Evolutionary conservation across 1,140 invertebrate genomes (phyloP).

Genomic region (Saccostrea glomerata): DNA sequence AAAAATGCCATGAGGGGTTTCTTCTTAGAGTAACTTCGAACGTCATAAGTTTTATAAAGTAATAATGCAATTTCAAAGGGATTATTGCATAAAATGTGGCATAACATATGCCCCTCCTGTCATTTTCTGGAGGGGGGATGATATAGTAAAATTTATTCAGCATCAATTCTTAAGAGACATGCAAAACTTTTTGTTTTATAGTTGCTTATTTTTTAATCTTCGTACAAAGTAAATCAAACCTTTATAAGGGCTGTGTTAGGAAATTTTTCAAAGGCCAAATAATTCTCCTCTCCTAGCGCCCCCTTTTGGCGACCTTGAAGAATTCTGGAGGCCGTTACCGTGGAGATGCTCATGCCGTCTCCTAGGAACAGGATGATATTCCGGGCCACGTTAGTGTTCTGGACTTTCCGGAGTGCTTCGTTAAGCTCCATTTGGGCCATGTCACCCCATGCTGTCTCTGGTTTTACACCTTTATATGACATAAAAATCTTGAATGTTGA

Average conservation of each 20-base stretch:
- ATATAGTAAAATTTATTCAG: no score
- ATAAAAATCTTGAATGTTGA: neutral
- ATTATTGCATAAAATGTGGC: no score
- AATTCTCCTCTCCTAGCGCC: slow-evolving; percentile 84
- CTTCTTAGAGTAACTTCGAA: no score
- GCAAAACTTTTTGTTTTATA: neutral
- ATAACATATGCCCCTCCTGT: no score
- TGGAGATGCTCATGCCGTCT: slow-evolving; percentile 95
- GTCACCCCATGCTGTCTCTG: neutral
- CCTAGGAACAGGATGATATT: slow-evolving; percentile 96
- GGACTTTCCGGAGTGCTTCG: neutral
- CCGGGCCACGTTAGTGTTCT: slow-evolving; percentile 82
- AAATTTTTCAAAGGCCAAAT: slow-evolving; percentile 88
- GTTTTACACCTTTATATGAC: neutral
- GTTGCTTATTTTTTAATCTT: slow-evolving; percentile 30
- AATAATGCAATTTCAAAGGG: no score
- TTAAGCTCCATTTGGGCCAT: neutral
- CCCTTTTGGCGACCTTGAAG: slow-evolving; percentile 83
- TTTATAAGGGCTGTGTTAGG: slow-evolving; percentile 86
- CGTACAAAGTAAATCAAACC: slow-evolving; percentile 78
- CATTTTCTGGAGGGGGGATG: no score
- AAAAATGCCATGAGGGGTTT: no score
- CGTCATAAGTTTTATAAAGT: no score
- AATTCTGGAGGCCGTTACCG: slow-evolving; percentile 90
- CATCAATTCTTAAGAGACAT: neutral